Evolutionary conservation across 1,140 invertebrate genomes (phyloP).

Genomic region (Penaeus chinensis): DNA sequence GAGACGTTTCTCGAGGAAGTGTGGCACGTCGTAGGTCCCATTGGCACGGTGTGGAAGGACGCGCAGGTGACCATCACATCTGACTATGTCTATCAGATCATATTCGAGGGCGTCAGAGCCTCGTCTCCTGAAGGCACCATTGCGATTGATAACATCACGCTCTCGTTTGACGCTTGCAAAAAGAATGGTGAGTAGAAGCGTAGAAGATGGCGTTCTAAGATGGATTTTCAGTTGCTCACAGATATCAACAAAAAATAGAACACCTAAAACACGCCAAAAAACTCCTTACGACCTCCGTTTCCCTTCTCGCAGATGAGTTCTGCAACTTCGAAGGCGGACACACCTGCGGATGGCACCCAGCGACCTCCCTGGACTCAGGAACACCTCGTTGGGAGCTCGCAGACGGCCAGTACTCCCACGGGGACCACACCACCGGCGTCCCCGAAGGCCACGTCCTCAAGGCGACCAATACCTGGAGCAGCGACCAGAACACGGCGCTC

Average conservation of each 20-base stretch:
- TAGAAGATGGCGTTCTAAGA: not conserved
- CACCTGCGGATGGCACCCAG: conserved; percentile 36
- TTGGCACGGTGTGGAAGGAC: conserved; percentile 14
- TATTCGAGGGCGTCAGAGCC: conserved; percentile 34
- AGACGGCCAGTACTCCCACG: not conserved
- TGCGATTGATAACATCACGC: conserved; percentile 23
- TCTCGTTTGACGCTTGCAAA: conserved; percentile 22
- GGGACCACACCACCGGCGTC: conserved; percentile 35
- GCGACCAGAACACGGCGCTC: conserved; percentile 1
- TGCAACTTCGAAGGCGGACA: conserved; percentile 38
- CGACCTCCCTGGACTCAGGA: not conserved
- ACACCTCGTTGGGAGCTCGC: conserved; percentile 23
- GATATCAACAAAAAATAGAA: not conserved
- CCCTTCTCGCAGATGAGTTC: conserved; percentile 18
- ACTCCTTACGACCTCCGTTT: not conserved
- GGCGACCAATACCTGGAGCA: conserved; percentile 38
- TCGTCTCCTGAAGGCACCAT: conserved; percentile 30
- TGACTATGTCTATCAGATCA: conserved; percentile 33
- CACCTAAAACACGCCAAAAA: not conserved
- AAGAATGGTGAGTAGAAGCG: conserved; percentile 17
- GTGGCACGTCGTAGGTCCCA: conserved; percentile 33
- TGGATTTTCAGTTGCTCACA: no score
- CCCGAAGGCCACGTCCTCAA: conserved; percentile 19
- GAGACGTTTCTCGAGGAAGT: not conserved
- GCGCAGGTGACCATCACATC: conserved; percentile 21